These are phyloP conservation scores for Norana najaformis DNA, from an alignment of 2,888 invertebrate species.

Conservation along the genomic window DNA sequence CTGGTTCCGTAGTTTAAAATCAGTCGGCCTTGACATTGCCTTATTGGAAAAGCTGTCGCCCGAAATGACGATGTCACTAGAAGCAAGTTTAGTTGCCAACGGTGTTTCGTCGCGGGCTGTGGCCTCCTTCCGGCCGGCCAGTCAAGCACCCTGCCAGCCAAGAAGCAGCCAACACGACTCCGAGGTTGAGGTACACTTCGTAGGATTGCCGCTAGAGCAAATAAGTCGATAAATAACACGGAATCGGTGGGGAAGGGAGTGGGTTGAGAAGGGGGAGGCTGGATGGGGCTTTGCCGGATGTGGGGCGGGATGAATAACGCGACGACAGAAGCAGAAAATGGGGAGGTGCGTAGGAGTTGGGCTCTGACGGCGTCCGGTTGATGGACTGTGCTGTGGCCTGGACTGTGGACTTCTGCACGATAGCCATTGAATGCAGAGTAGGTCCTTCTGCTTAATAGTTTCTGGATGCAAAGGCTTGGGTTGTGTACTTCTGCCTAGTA, in stretches of 20 bases:
- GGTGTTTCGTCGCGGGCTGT: too few species aligned
- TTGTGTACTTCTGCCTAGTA: not conserved
- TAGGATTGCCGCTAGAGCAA: not conserved
- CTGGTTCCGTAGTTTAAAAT: too few species aligned
- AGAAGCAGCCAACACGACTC: not conserved
- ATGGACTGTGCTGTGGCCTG: not conserved
- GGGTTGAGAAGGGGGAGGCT: not conserved
- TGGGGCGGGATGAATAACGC: not conserved
- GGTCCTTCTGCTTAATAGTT: not conserved
- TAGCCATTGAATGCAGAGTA: not conserved
- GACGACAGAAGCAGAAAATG: not conserved
- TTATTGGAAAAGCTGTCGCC: too few species aligned
- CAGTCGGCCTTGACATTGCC: too few species aligned
- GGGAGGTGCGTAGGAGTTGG: not conserved
- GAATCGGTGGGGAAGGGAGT: not conserved
- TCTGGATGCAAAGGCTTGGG: not conserved
- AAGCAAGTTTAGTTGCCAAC: too few species aligned
- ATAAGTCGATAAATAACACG: not conserved
- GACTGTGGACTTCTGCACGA: constrained; percentile 4
- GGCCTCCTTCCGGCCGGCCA: too few species aligned
- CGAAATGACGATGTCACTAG: too few species aligned
- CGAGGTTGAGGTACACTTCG: not conserved
- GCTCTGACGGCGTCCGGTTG: not conserved
- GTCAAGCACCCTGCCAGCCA: not conserved
- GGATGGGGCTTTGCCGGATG: not conserved